phyloP scores from a whole-genome alignment of 2,888 invertebrate genomes.

The Tigriopus californicus region DNA sequence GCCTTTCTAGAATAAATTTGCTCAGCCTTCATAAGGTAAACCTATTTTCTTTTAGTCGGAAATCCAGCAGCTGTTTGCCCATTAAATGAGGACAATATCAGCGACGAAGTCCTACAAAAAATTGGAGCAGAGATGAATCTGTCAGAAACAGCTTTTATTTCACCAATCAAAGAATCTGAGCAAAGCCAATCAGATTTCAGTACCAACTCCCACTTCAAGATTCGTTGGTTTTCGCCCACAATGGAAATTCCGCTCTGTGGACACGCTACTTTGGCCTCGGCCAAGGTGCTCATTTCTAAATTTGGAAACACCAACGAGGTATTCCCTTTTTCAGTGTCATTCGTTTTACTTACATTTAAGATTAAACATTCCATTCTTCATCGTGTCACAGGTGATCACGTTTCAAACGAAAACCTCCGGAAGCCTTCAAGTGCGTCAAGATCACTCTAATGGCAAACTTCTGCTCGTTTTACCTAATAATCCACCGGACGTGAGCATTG shows the following conservation, averaged over 20 bases:
- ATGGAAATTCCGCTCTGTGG: slow-evolving; percentile 36
- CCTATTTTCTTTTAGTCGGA: slow-evolving; percentile 23
- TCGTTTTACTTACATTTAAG: no score
- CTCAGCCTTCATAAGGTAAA: no score
- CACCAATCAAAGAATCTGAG: slow-evolving; percentile 20
- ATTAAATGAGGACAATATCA: slow-evolving; percentile 23
- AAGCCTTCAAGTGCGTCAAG: no score
- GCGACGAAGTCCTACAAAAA: slow-evolving; percentile 29
- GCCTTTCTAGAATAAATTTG: no score
- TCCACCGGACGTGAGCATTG: no score
- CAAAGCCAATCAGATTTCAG: slow-evolving; percentile 11
- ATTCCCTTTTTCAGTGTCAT: no score
- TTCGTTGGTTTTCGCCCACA: slow-evolving; percentile 37
- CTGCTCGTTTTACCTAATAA: no score
- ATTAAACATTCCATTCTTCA: no score
- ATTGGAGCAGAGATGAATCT: slow-evolving; percentile 36
- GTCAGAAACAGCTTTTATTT: slow-evolving; percentile 35
- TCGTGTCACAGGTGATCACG: no score
- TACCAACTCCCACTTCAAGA: slow-evolving; percentile 24
- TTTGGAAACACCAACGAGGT: no score
- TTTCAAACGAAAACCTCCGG: no score
- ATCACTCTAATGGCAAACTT: no score
- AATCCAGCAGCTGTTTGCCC: slow-evolving; percentile 36
- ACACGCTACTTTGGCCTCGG: slow-evolving; percentile 35
- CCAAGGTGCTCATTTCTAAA: slow-evolving; percentile 30